These are phyloP conservation scores for Potorous gilbertii DNA, from an alignment of 2,797 vertebrate genomes.

Conservation along the genomic window DNA sequence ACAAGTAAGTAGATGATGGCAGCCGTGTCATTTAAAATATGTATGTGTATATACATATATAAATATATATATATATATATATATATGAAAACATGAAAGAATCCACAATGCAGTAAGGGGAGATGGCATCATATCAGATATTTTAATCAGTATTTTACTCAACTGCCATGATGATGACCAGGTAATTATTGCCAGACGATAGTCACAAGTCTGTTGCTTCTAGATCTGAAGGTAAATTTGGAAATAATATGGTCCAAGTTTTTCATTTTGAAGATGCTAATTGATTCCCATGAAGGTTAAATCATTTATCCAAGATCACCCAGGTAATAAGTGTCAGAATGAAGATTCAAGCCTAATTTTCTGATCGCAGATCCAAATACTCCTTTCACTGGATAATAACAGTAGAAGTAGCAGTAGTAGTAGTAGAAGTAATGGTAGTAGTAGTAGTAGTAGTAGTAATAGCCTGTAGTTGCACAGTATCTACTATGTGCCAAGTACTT, in stretches of 20 bases:
- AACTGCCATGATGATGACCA: not conserved
- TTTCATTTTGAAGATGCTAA: not conserved
- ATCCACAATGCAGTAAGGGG: not conserved
- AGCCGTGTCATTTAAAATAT: not conserved
- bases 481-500: not conserved
- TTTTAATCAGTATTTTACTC: not conserved
- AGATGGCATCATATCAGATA: not conserved
- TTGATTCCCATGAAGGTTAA: not conserved
- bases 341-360: not conserved
- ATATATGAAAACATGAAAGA: not conserved
- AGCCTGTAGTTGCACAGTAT: not conserved
- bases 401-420: too few relatives aligned
- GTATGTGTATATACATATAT: too few relatives aligned
- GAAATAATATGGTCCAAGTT: not conserved
- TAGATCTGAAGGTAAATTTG: not conserved
- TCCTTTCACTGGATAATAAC: too few relatives aligned
- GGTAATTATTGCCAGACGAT: not conserved
- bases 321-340: not conserved
- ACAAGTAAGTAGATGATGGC: not conserved
- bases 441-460: not conserved
- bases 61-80: too few relatives aligned
- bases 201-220: not conserved
- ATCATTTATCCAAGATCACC: not conserved
- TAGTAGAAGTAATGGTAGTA: not conserved
- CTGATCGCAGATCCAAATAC: not conserved